Conservation (phyloP, 30 jellyfish, hydroid and myxozoan species). For the Euphysa ruthae region DNA sequence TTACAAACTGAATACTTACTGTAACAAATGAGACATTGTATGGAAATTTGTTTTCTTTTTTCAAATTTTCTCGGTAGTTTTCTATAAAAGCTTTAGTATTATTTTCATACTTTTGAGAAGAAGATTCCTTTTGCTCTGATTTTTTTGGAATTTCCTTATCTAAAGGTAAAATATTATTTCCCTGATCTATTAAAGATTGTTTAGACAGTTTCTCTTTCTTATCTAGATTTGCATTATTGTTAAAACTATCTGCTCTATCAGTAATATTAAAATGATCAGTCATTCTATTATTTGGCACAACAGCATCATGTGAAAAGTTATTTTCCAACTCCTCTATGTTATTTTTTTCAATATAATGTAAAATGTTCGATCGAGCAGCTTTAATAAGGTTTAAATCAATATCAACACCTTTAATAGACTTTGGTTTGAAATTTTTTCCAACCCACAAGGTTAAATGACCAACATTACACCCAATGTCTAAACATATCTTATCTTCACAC, state of each 20-base stretch:
- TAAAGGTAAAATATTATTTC: too few relatives aligned
- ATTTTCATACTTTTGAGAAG: too few relatives aligned
- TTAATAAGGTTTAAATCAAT: slow-evolving; percentile 52
- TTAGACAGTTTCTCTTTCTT: not conserved
- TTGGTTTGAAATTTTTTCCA: slow-evolving; percentile 56
- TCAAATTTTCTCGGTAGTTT: not conserved
- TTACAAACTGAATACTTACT: slow-evolving; percentile 14
- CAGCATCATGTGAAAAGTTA: too few relatives aligned
- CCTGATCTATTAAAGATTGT: not conserved
- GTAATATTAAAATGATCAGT: not conserved
- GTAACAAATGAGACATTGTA: slow-evolving; percentile 25
- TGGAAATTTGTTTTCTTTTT: not conserved
- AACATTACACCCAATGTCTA: slow-evolving; percentile 95
- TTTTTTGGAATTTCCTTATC: too few relatives aligned
- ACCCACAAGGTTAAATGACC: slow-evolving; percentile 84
- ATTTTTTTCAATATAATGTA: slow-evolving; percentile 6
- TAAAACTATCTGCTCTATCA: not conserved
- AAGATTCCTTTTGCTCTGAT: too few relatives aligned
- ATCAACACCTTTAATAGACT: slow-evolving; percentile 58
- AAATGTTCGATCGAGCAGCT: slow-evolving; percentile 66
- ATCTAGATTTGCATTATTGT: not conserved
- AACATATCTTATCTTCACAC: slow-evolving; percentile 48
- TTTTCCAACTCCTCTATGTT: not conserved
- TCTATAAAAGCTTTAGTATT: not conserved
- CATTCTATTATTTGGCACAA: too few relatives aligned